Evolutionary conservation across 2,888 invertebrate species (phyloP), one percentile per base, ranked within the genome.

Genomic region (Coenonympha arcania): DNA sequence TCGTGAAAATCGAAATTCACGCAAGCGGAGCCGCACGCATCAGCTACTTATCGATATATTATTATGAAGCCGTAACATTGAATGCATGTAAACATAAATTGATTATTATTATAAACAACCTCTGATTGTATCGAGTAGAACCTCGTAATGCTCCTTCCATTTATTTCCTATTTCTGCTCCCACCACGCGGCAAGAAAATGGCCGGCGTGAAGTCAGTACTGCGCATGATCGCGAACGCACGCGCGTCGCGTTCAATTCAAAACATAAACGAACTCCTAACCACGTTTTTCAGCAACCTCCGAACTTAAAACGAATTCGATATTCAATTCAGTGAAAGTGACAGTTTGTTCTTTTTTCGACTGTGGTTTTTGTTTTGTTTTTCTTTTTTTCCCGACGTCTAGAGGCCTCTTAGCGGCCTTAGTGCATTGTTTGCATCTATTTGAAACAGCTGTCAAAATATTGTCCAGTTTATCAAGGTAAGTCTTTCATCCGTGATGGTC

Each of bases 391-490:
- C n/a, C n/a, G n/a, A n/a, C n/a, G n/a, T n/a, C n/a, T n/a, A n/a
- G n/a, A n/a, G n/a, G n/a, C n/a, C n/a, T n/a, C 39, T 24, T 30
- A 20, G 31, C 42, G 36, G 34, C 59, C 51, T 45, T 48, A 54
- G 72, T 68, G 68, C 57, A 64, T 66, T 72, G 70, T 74, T 74
- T 69, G 69, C 71, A 69, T 73, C 74, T 70, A 75, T 64, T 60
- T 64, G 59, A 57, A 63, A 64, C 76, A 79, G 73, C 79, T 83
- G 82, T 82, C 76, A 80, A 79, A 83, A 79, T 74, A 74, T 66
- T 61, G 60, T 55, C 69, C 68, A 66, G 67, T 71, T 67, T 69
- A 70, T 67, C 73, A 74, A 84, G 83, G 83, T 83, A 68, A 79
- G 78, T 40, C 36, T 41, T 4, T 43, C 16, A 31, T 31, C 18